phyloP scores from a whole-genome alignment of 2,797 vertebrate genomes.

The Helicolenus hilgendorfi region DNA sequence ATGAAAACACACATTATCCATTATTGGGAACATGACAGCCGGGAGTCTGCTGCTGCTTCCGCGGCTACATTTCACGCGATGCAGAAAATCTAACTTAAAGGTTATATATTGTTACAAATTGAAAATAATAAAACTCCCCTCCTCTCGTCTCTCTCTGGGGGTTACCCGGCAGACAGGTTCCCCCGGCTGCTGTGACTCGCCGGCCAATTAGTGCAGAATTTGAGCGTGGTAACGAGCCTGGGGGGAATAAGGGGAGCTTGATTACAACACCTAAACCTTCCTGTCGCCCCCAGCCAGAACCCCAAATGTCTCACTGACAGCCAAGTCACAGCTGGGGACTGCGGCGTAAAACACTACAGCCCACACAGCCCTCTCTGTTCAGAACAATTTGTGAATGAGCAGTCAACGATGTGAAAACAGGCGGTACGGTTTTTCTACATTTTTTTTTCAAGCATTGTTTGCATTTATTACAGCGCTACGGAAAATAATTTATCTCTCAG shows the following conservation, averaged over 20 bases:
- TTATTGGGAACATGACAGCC: conserved; percentile 33
- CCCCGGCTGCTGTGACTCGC: conserved; percentile 75
- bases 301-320: conserved; percentile 84
- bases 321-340: conserved; percentile 76
- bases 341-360: background rate
- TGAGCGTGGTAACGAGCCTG: conserved; percentile 80
- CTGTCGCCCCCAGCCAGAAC: conserved; percentile 76
- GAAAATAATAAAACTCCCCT: conserved; percentile 73
- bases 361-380: conserved; percentile 68
- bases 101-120: conserved; percentile 74
- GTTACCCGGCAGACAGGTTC: conserved; percentile 72
- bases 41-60: conserved; percentile 12
- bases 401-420: conserved; percentile 23
- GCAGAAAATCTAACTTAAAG: conserved; percentile 63
- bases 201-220: conserved; percentile 85
- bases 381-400: conserved; percentile 45
- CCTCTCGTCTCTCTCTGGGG: conserved; percentile 59
- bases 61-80: conserved; percentile 24
- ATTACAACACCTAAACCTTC: conserved; percentile 89
- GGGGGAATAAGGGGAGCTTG: conserved; percentile 82
- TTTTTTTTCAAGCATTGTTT: conserved; percentile 54
- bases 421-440: conserved; percentile 19
- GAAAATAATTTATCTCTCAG: conserved; percentile 52
- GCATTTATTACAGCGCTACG: conserved; percentile 35
- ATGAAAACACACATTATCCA: conserved; percentile 36